A percentile compares a stretch with the other conserved stretches of the same genome.
phyloP scores from a whole-genome alignment of 2,113 vertebrate species.

The Agapornis roseicollis region DNA sequence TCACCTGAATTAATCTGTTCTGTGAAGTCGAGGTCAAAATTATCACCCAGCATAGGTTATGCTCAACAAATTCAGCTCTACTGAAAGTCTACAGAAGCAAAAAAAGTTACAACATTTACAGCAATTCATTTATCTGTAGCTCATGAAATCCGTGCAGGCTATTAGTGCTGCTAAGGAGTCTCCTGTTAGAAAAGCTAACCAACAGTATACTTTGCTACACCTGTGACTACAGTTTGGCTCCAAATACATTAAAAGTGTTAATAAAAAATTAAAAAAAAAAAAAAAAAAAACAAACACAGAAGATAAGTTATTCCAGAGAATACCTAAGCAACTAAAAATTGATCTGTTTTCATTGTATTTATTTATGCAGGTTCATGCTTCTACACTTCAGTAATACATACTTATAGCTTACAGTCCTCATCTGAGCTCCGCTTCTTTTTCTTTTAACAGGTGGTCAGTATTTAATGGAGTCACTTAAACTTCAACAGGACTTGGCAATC shows the following conservation, averaged over 20 bases:
- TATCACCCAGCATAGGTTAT: not conserved
- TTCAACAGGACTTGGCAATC: not conserved
- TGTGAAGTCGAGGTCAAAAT: not conserved
- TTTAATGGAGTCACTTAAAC: not conserved
- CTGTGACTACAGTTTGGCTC: not conserved
- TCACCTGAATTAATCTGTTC: not conserved
- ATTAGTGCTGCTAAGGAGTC: not conserved
- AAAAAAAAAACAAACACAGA: too few relatives aligned
- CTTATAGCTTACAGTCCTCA: not conserved
- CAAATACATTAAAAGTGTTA: not conserved
- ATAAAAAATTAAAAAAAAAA: not conserved
- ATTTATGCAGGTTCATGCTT: not conserved
- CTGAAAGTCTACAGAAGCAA: not conserved
- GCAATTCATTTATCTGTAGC: not conserved
- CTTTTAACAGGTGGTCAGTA: conserved; percentile 1
- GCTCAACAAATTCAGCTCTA: not conserved
- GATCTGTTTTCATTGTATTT: not conserved
- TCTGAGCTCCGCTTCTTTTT: not conserved
- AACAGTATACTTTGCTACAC: not conserved
- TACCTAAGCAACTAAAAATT: not conserved
- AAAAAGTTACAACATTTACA: not conserved
- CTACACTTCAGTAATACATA: not conserved
- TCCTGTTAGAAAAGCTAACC: not conserved
- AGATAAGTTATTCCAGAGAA: not conserved
- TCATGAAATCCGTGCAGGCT: not conserved